Evolutionary conservation across 2,888 invertebrate species (phyloP).

Genomic region (Gerris lacustris): DNA sequence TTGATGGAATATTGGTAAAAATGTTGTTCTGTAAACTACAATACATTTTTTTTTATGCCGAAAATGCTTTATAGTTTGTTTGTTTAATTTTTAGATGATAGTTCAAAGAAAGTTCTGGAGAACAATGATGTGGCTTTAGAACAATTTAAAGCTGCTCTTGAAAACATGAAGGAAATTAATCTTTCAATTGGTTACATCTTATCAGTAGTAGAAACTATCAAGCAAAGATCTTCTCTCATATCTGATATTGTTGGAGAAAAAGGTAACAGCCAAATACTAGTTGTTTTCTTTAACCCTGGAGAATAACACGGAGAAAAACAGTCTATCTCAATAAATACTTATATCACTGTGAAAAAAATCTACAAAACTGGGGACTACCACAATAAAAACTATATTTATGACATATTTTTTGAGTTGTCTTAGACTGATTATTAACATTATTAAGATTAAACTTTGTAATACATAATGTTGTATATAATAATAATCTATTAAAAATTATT

Average conservation of each 20-base stretch:
- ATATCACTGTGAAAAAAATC: too few species aligned
- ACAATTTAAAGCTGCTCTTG: slow-evolving; percentile 1
- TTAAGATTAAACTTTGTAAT: too few species aligned
- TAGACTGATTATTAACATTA: background rate
- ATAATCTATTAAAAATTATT: too few species aligned
- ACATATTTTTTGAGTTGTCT: background rate
- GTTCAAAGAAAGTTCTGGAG: background rate
- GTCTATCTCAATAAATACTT: too few species aligned
- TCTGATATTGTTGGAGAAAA: slow-evolving; percentile 5
- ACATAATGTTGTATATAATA: too few species aligned
- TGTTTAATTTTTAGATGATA: background rate
- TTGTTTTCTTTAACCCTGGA: background rate
- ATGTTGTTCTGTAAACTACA: too few species aligned
- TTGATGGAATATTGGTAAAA: too few species aligned
- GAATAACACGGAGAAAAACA: too few species aligned
- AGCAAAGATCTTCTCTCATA: background rate
- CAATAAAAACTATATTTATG: too few species aligned
- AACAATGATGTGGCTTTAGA: background rate
- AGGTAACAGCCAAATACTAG: background rate
- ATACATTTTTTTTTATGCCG: too few species aligned
- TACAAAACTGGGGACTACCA: too few species aligned
- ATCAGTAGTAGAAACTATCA: background rate
- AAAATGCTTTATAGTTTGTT: too few species aligned
- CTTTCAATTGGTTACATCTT: background rate
- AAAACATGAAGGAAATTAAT: slow-evolving; percentile 8